Conservation (phyloP, 2,113 vertebrate species). For the Chrysemys picta region DNA sequence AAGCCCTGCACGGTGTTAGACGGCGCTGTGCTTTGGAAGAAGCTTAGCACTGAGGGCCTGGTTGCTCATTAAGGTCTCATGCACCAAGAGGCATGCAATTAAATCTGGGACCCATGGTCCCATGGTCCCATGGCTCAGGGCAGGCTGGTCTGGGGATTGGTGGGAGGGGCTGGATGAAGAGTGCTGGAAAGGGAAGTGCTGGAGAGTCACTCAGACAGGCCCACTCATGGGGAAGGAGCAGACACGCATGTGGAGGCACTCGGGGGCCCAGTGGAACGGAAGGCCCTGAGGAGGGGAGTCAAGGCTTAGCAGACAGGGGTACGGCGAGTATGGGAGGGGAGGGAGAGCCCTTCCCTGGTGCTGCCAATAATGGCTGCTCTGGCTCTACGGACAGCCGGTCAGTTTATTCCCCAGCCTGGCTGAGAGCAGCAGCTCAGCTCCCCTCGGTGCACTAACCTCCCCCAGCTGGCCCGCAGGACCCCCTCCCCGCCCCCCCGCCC, state of each 20-base stretch:
- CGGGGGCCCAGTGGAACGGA: not conserved
- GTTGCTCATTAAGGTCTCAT: not conserved
- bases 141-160: not conserved
- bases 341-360: not conserved
- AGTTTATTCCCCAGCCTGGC: not conserved
- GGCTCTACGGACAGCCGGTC: not conserved
- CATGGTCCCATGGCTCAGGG: no score
- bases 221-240: not conserved
- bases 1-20: not conserved
- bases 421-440: not conserved
- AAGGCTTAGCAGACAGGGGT: not conserved
- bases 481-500: not conserved
- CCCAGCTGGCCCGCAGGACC: not conserved
- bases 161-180: not conserved
- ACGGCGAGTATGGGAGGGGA: not conserved
- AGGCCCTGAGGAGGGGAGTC: not conserved
- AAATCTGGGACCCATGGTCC: not conserved
- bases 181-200: not conserved
- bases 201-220: not conserved
- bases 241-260: not conserved
- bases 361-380: not conserved
- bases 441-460: not conserved
- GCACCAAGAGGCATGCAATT: not conserved
- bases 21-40: not conserved
- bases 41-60: not conserved